Evolutionary conservation across 37 sponge, comb jelly and placozoan genomes (phyloP), one percentile per base, ranked within the genome.

Genomic region (Agelas oroides): DNA sequence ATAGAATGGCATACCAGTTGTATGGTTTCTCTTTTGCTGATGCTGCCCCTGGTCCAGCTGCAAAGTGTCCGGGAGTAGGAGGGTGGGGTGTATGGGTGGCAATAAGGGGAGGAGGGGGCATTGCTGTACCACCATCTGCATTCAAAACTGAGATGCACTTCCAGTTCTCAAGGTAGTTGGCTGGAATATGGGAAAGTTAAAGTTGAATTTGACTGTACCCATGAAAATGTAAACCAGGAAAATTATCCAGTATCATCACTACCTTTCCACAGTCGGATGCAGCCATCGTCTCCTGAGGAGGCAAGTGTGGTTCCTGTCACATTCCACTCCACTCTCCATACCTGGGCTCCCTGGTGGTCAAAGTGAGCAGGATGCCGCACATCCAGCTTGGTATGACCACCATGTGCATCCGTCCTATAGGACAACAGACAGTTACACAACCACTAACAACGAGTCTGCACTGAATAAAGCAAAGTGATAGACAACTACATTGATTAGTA

Each of bases 301-400:
- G 95, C 93, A 71, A 99, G 68, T 25, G 88, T 85, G 0, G 97
- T 95, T 0, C 99, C 99, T 1, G 97, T 97, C n/a, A 95, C 88
- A 59, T 97, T 95, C 99, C 99, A 99, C 18, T 73, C 85, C 60
- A 96, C 89, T 25, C 97, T 72, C 99, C 99, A 99, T 8, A 99
- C 97, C 83, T 95, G 95, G 21, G 80, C 60, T 0, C 75, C 72
- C 56, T 87, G 74, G 24, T 95, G 90, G 53, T 95, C 96, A 74
- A 95, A 90, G 39, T 95, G 93, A 31, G 92, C 96, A 2, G 96
- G 96, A 46, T 86, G 86, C 11, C 96, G 76, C 24, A 92, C 70
- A 30, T 95, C 93, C 63, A 95, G 76, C 81, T 92, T 95, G 20
- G 93, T 95, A 67, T 89, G 77, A 40, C 86, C 46, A 3, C 62